Evolutionary conservation across 2,888 invertebrate species (phyloP), one percentile per base, ranked within the genome.

Genomic region (Cancer borealis): DNA sequence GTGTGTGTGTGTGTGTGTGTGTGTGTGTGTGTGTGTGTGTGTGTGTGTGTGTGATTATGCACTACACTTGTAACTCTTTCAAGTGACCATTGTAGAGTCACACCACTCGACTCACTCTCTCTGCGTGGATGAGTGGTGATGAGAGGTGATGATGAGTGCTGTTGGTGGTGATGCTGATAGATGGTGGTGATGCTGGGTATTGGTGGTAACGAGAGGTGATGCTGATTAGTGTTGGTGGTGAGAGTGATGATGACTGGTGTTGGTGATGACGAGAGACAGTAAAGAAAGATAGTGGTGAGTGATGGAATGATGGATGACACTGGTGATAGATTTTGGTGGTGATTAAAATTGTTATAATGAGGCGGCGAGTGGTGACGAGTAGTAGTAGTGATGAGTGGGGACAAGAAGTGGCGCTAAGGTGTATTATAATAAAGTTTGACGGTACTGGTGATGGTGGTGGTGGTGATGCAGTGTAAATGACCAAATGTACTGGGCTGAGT

Each of bases 51-150:
- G 66, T 4, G n/a, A 66, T 66, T 66, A n/a, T 66, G 21, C n/a
- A 66, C 66, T 4, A 17, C 21, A 39, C 21, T n/a, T 66, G 8
- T 17, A 54, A n/a, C n/a, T 66, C n/a, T n/a, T 66, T 66, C n/a
- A n/a, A 66, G 66, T 66, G 66, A 66, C 6, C 0, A 4, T 21
- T 66, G 66, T 66, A 17, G 21, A 17, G 66, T 21, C 66, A 66
- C 66, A 66, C 66, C n/a, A n/a, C n/a, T n/a, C 66, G 66, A 66
- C n/a, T 54, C 54, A 6, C 66, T 66, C 14, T 66, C 5, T n/a
- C 66, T 66, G n/a, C 66, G n/a, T n/a, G 66, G 66, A n/a, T 66
- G n/a, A 66, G 66, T 66, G 66, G 66, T n/a, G 66, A 66, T 54
- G 54, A 54, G 54, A 14, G 14, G 14, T 54, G 54, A 14, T 54